Evolutionary conservation across 2,113 vertebrate species (phyloP), one percentile per base, ranked within the genome.

Genomic region (Triplophysa siluroides): DNA sequence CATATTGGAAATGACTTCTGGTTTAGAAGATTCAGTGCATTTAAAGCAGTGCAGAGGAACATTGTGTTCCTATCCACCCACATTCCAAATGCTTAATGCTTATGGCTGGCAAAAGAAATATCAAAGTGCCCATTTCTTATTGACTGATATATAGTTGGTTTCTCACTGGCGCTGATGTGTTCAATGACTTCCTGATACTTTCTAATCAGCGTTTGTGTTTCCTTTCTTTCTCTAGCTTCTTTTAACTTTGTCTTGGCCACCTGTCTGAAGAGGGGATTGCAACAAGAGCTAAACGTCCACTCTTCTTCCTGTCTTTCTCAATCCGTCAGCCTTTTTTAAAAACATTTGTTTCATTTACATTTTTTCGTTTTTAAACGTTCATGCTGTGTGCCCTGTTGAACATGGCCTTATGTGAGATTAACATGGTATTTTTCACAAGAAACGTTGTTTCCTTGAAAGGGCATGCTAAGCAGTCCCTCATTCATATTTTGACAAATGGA

Each of bases 191-290:
- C 89, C 83, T 86, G 62, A 58, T 58, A 58, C 54, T 58, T 58
- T 88, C 88, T 94, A 93, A 94, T 88, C 84, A 62, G 76, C 85
- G 45, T 89, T 85, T 93, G 85, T 78, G 81, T 89, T 82, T 90
- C 77, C 87, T 88, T 89, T 95, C 89, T 95, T 85, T 88, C 90
- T 95, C 81, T 93, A 99, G 97, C 96, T 99, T 99, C 95, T 98
- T 99, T 96, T 99, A 98, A 84, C 95, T 95, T 94, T 95, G 91
- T 96, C 93, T 95, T 93, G 93, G 92, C 92, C 94, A 90, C 90
- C 94, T 93, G 88, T 93, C 90, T 94, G 95, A 95, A 95, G 95
- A 98, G 94, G 95, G 94, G 95, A 97, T 92, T 93, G 90, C 95
- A 92, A 91, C 92, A 93, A 96, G 93, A 95, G 91, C 88, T 94